A percentile compares a stretch with the other conserved stretches of the same genome.
phyloP scores from a whole-genome alignment of 2,888 invertebrate species.

The Lithophane semibrunnea region DNA sequence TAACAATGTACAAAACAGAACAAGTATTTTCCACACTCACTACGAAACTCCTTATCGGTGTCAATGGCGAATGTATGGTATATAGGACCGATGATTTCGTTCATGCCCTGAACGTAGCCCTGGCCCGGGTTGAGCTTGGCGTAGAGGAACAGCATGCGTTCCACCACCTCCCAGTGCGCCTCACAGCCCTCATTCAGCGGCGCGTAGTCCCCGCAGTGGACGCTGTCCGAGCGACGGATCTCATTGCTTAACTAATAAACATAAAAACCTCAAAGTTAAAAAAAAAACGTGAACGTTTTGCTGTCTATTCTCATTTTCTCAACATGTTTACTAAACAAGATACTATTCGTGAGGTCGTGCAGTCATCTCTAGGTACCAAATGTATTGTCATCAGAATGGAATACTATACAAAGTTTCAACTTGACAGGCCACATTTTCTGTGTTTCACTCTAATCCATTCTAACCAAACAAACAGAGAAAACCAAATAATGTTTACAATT shows the following conservation, averaged over 20 bases:
- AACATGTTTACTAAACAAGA: neutral
- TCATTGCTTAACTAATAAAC: slow-evolving; percentile 93
- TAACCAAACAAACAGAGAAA: neutral
- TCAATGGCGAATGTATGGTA: slow-evolving; percentile 99
- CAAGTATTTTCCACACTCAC: slow-evolving; percentile 85
- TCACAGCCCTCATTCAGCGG: slow-evolving; percentile 97
- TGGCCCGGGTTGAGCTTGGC: slow-evolving; percentile 99
- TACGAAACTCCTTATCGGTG: slow-evolving; percentile 94
- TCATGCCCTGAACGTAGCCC: slow-evolving; percentile 99
- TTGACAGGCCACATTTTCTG: neutral
- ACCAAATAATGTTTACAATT: neutral
- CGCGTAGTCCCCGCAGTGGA: slow-evolving; percentile 92
- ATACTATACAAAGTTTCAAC: neutral
- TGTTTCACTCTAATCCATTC: too few species aligned
- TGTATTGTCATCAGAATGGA: neutral
- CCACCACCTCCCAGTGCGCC: slow-evolving; percentile 99
- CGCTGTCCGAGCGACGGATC: slow-evolving; percentile 91
- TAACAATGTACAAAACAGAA: slow-evolving; percentile 1
- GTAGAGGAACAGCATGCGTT: slow-evolving; percentile 98
- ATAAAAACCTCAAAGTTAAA: slow-evolving; percentile 22
- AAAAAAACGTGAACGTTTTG: neutral
- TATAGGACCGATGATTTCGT: slow-evolving; percentile 99
- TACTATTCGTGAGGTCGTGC: neutral
- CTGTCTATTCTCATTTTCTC: neutral
- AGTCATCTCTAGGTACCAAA: neutral